Evolutionary conservation across 1,140 invertebrate genomes (phyloP).

Genomic region (Penaeus indicus): DNA sequence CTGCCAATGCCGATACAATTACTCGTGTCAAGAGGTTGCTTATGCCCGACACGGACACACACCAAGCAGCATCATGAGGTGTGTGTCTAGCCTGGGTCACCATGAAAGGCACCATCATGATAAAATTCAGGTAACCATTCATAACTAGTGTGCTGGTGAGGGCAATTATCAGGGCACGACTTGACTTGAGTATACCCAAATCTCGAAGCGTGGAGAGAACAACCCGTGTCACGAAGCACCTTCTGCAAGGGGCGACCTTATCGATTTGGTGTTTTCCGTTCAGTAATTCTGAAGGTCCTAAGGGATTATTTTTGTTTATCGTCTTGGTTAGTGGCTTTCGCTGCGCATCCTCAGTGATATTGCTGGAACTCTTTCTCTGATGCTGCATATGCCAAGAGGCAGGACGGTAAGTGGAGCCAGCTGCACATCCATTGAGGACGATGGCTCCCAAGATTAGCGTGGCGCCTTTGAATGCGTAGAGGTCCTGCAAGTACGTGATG

Average conservation of each 20-base stretch:
- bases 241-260: neutral
- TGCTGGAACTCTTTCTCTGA: neutral
- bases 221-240: conserved; percentile 2
- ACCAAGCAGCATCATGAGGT: conserved; percentile 12
- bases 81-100: neutral
- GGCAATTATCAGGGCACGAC: conserved; percentile 29
- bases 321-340: neutral
- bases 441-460: conserved; percentile 28
- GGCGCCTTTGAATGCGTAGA: neutral
- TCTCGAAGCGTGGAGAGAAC: conserved; percentile 12
- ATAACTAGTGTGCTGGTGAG: neutral
- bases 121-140: conserved; percentile 27
- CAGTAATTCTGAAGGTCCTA: neutral
- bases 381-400: neutral
- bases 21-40: conserved; percentile 11
- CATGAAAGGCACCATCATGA: conserved; percentile 37
- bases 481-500: conserved; percentile 19
- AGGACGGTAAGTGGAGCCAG: neutral
- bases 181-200: neutral
- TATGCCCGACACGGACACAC: conserved; percentile 3
- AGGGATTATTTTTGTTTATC: neutral
- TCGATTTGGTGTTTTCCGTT: neutral
- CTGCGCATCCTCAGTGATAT: neutral
- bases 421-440: conserved; percentile 23
- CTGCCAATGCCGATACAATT: conserved; percentile 5